Base-by-base conservation (phyloP, 2,797 vertebrate genomes). In the Scarus forsteni region DNA sequence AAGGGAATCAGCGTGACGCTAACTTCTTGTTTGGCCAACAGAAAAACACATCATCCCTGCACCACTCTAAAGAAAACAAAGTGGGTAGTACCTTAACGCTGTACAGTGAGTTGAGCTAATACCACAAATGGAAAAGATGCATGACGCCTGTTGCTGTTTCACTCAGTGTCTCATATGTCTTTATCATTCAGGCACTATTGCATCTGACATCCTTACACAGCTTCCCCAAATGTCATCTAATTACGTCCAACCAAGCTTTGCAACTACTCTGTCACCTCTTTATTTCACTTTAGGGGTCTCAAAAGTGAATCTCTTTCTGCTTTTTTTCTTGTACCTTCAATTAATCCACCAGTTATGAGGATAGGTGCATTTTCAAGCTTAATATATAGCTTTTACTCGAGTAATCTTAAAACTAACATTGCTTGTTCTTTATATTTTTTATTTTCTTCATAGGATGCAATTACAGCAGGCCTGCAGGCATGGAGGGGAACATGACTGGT, bases 201-300 rank as follows among this genome's bases (percentile, higher is more conserved):
- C 75, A 84, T 89, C 80, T 89, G 81, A 90, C 84, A 86, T 86
- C 88, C 72, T 80, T 81, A 69, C 51, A 43, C 63, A 76, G 79
- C 78, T 85, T 87, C 52, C 73, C 73, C 81, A 91, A 91, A 90
- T 90, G 90, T 90, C 88, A 91, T 73, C 79, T 91, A 84, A 85
- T 92, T 89, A 89, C 82, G 66, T 78, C 80, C 80, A 74, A 83
- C 71, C 66, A 69, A 77, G 87, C 75, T 16, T 45, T 51, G 52
- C 62, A 53, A 67, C 57, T 62, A 39, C 59, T 45, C 51, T 52
- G 69, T 77, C 69, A 73, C 79, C 71, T 80, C 49, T 3, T 19
- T 50, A 49, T 73, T 71, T 67, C 50, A 71, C 42, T 71, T n/a
- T 61, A 0, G 1, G 38, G 53, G 50, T 63, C 64, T 66, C 44